phyloP scores from a whole-genome alignment of 2,113 vertebrate genomes.

The Barnardius zonarius region DNA sequence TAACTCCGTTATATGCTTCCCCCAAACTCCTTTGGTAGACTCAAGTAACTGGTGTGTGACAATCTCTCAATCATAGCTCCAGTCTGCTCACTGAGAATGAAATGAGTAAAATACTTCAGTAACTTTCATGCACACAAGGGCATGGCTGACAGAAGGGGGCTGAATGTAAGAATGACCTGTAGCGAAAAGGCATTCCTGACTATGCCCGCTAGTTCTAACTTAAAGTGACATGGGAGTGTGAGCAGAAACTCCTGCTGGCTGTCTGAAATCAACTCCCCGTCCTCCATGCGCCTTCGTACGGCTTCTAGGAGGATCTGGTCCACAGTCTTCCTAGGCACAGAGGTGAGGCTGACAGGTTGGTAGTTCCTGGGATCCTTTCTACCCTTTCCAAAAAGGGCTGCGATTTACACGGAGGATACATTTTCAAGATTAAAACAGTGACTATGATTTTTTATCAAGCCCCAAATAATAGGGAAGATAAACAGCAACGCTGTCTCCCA shows the following conservation, averaged over 20 bases:
- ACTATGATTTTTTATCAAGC: neutral
- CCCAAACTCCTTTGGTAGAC: too few relatives aligned
- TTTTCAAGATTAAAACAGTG: neutral
- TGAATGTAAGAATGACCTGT: neutral
- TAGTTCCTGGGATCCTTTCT: neutral
- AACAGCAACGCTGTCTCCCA: neutral
- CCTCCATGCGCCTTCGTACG: neutral
- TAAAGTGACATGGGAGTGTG: neutral
- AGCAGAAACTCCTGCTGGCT: neutral
- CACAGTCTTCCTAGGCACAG: neutral
- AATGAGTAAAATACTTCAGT: neutral
- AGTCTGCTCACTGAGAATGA: neutral
- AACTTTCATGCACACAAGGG: neutral
- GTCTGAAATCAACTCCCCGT: neutral
- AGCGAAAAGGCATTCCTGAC: neutral
- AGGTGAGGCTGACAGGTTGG: neutral
- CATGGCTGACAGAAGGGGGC: neutral
- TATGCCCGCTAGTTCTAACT: too few relatives aligned
- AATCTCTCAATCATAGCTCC: neutral
- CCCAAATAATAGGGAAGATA: neutral
- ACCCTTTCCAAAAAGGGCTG: neutral
- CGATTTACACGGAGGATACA: neutral
- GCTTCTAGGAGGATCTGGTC: neutral
- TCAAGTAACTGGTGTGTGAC: too few relatives aligned
- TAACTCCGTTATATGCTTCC: neutral